Conservation (phyloP, 92 coral and sea anemone species). For the Chrysogorgia sp. region DNA sequence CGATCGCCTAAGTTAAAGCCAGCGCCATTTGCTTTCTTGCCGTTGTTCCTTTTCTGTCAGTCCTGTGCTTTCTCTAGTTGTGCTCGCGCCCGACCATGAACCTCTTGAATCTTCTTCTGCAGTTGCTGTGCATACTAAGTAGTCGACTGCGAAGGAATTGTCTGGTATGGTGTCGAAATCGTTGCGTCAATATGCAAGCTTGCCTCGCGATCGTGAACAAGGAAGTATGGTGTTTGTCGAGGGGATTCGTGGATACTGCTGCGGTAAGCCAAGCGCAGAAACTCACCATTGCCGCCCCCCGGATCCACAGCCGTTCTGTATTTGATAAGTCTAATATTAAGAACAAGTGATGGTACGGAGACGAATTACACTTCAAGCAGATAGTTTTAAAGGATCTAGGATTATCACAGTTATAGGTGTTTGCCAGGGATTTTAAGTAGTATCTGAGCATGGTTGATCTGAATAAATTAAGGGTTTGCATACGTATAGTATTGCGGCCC, state of each 20-base stretch:
- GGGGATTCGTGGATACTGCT: neutral
- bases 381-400: too few relatives aligned
- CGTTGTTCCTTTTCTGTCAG: conserved; percentile 55
- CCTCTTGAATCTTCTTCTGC: conserved; percentile 13
- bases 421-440: too few relatives aligned
- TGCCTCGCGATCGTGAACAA: neutral
- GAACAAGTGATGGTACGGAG: too few relatives aligned
- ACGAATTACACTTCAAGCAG: too few relatives aligned
- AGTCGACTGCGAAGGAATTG: neutral
- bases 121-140: conserved; percentile 24
- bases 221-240: neutral
- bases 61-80: conserved; percentile 36
- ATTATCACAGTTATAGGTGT: too few relatives aligned
- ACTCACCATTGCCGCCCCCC: too few relatives aligned
- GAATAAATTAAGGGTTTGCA: too few relatives aligned
- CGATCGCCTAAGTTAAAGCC: conserved; percentile 40
- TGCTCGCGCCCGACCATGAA: conserved; percentile 38
- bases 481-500: too few relatives aligned
- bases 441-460: too few relatives aligned
- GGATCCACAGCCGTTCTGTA: too few relatives aligned
- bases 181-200: neutral
- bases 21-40: conserved; percentile 32
- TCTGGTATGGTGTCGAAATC: conserved; percentile 18
- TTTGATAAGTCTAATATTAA: too few relatives aligned
- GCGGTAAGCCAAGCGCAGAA: neutral